Conservation (phyloP, 1,140 invertebrate genomes). For the Scaptodrosophila lebanonensis region DNA sequence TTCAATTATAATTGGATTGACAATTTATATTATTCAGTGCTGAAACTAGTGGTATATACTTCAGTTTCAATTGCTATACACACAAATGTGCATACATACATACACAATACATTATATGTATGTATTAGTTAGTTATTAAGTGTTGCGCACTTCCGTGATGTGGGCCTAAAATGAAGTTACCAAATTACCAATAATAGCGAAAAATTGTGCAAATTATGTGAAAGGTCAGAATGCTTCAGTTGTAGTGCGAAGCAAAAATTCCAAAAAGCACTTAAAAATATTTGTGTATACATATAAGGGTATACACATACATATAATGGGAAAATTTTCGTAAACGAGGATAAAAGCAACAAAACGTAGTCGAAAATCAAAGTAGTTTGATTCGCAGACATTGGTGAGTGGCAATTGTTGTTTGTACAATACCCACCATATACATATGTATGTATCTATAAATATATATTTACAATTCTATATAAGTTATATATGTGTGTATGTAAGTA, state of each 20-base stretch:
- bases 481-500: conserved; percentile 12
- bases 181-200: no score
- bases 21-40: no score
- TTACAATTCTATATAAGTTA: conserved; percentile 12
- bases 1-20: no score
- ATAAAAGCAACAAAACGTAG: conserved; percentile 18
- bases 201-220: conserved; percentile 30
- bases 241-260: conserved; percentile 10
- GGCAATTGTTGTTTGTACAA: conserved; percentile 17
- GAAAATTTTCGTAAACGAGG: no score
- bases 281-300: not conserved
- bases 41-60: no score
- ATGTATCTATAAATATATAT: conserved; percentile 13
- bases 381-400: conserved; percentile 36
- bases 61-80: conserved; percentile 20
- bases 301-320: conserved; percentile 8
- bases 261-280: conserved; percentile 2
- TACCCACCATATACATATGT: conserved; percentile 3
- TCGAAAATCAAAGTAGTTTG: conserved; percentile 33
- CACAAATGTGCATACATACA: conserved; percentile 44
- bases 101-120: no score
- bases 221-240: conserved; percentile 41
- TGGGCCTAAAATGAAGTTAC: no score
- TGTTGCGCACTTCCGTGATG: no score
- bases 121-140: no score